These are phyloP conservation scores for Halesus radiatus DNA, from an alignment of 1,140 invertebrate species.

Conservation along the genomic window DNA sequence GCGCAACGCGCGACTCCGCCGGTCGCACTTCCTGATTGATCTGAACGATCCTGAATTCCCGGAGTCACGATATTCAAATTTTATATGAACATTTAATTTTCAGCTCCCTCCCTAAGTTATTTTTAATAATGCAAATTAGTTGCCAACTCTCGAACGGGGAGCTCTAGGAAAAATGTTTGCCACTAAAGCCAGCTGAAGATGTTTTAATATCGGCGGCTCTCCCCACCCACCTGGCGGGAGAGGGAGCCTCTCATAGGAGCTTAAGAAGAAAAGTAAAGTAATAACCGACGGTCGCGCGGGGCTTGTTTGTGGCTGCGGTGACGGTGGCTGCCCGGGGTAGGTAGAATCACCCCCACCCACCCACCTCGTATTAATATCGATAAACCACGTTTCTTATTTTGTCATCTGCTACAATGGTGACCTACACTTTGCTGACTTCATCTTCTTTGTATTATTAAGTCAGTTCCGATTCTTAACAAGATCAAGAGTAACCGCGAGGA, in stretches of 20 bases:
- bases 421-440: background rate
- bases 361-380: conserved; percentile 49
- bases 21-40: no score
- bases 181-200: conserved; percentile 31
- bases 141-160: background rate
- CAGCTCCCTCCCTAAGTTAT: conserved; percentile 11
- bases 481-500: no score
- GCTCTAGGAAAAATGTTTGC: conserved; percentile 23
- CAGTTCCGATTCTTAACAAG: no score
- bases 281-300: conserved; percentile 43
- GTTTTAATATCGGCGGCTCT: conserved; percentile 32
- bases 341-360: background rate
- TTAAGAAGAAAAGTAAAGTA: conserved; percentile 56
- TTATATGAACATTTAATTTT: background rate
- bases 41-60: no score
- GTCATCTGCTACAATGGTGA: conserved; percentile 7
- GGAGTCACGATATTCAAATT: background rate
- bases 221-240: conserved; percentile 20
- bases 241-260: conserved; percentile 49
- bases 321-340: conserved; percentile 19
- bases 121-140: conserved; percentile 34
- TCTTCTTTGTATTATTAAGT: no score
- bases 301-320: background rate
- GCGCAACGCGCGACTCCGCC: no score
- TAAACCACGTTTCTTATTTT: conserved; percentile 38